A percentile compares a stretch with the other conserved stretches of the same genome.
Evolutionary conservation across 1,140 invertebrate genomes (phyloP).

Genomic region (fruit fly (Drosophila melanogaster)): Release_6_plus_ISO1_MT NT_037436.4:17269001-17269500

Average conservation of each 20-base stretch:
- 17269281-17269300: conserved; percentile 17
- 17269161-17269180: no score
- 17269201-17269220: no score
- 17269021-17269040: conserved; percentile 1
- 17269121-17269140: neutral
- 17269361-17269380: neutral
- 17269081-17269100: neutral
- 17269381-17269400: conserved; percentile 3
- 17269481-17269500: conserved; percentile 33
- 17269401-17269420: neutral
- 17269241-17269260: neutral
- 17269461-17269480: conserved; percentile 82
- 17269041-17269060: neutral
- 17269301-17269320: conserved; percentile 26
- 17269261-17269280: neutral
- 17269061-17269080: neutral
- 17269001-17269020: neutral
- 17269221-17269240: neutral
- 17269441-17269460: conserved; percentile 69
- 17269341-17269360: conserved; percentile 20
- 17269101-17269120: neutral
- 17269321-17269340: conserved; percentile 39
- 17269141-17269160: no score
- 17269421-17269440: conserved; percentile 45
- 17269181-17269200: no score